Base-by-base conservation (phyloP, 2,888 invertebrate genomes). In the Dryobotodes eremita region DNA sequence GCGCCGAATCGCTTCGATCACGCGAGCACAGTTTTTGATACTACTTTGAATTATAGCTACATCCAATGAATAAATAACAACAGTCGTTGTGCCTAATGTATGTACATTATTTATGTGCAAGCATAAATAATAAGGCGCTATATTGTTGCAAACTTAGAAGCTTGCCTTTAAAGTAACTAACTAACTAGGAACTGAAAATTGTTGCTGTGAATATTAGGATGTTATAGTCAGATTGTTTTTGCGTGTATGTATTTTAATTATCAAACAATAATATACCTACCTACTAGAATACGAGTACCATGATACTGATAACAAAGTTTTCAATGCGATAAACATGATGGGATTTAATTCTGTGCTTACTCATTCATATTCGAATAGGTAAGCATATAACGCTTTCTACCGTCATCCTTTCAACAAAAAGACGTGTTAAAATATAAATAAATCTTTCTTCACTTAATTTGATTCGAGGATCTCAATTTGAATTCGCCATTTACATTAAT, bases 21-120 rank as follows among this genome's bases (percentile, higher is more conserved):
- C 92, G 92, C 92, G 86, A 92, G 79, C 77, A 61, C 70, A 84
- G 83, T 86, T 90, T 88, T 88, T 86, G 88, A 88, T 90, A 88
- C 80, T 79, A 84, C 90, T 84, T 88, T 89, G 88, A 89, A 87
- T 89, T 89, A 89, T 89, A 80, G 87, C 87, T 72, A 76, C 75
- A 80, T 83, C 73, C 84, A 75, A 83, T 86, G 81, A 87, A 90
- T 89, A 88, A 85, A 85, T 88, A 86, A 85, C 76, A 77, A 77
- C 69, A 73, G 76, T 75, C 69, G 31, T 66, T 80, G 77, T 81
- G 82, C 74, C 46, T 76, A 73, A 42, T 42, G 42, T 42, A 68
- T 66, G 46, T 78, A 71, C 75, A 62, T 75, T 83, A 82, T 79
- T 82, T 80, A 80, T 82, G 79, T 82, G 80, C 75, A 84, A 84